phyloP scores from a whole-genome alignment of 2,797 vertebrate species.

The Sparus aurata region DNA sequence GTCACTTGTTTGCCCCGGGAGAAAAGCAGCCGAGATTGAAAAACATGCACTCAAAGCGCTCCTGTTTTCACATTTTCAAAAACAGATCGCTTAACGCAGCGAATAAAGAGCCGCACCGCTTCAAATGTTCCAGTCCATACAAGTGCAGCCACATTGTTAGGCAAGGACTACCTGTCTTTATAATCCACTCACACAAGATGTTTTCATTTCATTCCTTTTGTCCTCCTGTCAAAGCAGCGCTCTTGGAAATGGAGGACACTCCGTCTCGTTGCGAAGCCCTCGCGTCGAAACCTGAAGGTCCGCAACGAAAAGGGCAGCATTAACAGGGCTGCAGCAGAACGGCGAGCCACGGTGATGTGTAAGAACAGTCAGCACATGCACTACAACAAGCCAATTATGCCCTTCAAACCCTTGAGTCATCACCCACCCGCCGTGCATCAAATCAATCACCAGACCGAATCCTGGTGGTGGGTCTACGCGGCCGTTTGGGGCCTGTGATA shows the following conservation, averaged over 20 bases:
- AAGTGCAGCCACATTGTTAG: neutral
- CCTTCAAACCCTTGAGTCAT: conserved; percentile 38
- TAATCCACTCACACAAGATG: neutral
- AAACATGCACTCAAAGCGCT: neutral
- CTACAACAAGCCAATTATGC: conserved; percentile 36
- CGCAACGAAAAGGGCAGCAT: conserved; percentile 9
- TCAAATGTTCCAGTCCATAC: neutral
- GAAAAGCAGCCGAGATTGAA: neutral
- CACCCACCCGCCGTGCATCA: conserved; percentile 16
- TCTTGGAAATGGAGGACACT: neutral
- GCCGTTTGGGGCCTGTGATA: conserved; percentile 36
- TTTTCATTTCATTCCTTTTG: neutral
- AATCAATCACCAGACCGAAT: conserved; percentile 43
- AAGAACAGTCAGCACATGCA: conserved; percentile 13
- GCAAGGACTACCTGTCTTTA: neutral
- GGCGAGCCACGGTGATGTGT: conserved; percentile 16
- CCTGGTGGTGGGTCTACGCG: conserved; percentile 13
- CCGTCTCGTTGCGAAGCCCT: neutral
- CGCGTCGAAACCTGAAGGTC: neutral
- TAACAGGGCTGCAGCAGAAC: neutral
- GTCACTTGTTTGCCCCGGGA: neutral
- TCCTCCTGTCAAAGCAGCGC: neutral
- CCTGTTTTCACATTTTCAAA: neutral
- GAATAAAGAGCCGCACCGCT: neutral
- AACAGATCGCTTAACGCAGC: neutral